Conservation (phyloP, 1,140 invertebrate genomes). For the Cyclargus thomasi region DNA sequence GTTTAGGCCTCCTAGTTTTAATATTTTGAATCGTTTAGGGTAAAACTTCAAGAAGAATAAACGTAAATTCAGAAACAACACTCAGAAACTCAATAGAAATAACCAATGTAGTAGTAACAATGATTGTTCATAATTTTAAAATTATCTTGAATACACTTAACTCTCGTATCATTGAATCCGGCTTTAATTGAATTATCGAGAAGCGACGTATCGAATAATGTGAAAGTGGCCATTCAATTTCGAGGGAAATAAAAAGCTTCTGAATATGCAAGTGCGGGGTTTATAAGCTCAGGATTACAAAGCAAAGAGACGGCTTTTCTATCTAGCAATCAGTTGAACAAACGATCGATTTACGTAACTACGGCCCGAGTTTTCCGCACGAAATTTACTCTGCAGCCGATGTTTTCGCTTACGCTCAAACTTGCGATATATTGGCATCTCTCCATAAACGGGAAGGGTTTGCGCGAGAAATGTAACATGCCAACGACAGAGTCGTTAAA, state of each 20-base stretch:
- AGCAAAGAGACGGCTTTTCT: slow-evolving; percentile 47
- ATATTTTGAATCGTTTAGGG: too few relatives aligned
- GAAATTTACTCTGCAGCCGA: slow-evolving; percentile 42
- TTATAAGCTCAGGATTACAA: slow-evolving; percentile 33
- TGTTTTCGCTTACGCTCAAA: slow-evolving; percentile 48
- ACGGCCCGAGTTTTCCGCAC: slow-evolving; percentile 43
- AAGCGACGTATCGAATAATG: slow-evolving; percentile 4
- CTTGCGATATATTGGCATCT: slow-evolving; percentile 51
- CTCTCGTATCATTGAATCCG: neutral
- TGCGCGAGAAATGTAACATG: slow-evolving; percentile 60
- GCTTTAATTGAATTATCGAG: slow-evolving; percentile 3
- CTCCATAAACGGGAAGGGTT: slow-evolving; percentile 46
- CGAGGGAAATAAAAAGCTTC: slow-evolving; percentile 22
- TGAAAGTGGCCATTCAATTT: slow-evolving; percentile 12
- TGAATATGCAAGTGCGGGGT: slow-evolving; percentile 21
- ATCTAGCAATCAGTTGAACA: slow-evolving; percentile 60
- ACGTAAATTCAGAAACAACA: neutral
- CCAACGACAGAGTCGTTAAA: slow-evolving; percentile 52
- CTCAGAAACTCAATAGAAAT: neutral
- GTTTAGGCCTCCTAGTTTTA: too few relatives aligned
- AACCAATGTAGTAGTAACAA: neutral
- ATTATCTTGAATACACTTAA: neutral
- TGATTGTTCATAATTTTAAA: slow-evolving; percentile 4
- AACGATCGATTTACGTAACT: slow-evolving; percentile 61
- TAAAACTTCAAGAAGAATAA: too few relatives aligned